Evolutionary conservation across 2,888 invertebrate genomes (phyloP).

Genomic region (Polyploca ridens): DNA sequence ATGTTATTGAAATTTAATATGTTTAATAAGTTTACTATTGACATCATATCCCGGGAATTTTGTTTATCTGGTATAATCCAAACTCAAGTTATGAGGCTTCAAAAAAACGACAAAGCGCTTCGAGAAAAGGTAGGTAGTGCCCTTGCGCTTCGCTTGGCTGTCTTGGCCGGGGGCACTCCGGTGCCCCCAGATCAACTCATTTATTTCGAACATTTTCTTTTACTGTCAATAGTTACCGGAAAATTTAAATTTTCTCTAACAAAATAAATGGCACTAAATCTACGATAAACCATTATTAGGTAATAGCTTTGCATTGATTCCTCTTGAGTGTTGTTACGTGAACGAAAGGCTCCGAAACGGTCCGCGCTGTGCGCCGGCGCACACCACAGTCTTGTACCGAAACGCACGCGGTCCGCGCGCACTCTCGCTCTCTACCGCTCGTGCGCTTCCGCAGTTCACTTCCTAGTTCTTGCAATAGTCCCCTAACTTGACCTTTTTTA

Average conservation of each 20-base stretch:
- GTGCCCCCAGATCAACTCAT: too few relatives aligned
- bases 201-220: too few relatives aligned
- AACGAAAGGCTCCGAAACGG: slow-evolving; percentile 49
- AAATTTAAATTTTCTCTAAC: neutral
- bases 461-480: slow-evolving; percentile 23
- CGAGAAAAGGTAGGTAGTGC: too few relatives aligned
- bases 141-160: too few relatives aligned
- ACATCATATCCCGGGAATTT: too few relatives aligned
- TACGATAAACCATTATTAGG: slow-evolving; percentile 9
- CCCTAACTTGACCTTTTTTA: slow-evolving; percentile 15
- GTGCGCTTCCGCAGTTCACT: slow-evolving; percentile 51
- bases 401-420: slow-evolving; percentile 68
- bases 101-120: too few relatives aligned
- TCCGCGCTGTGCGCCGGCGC: slow-evolving; percentile 33
- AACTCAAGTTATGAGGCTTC: too few relatives aligned
- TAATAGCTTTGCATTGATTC: slow-evolving; percentile 32
- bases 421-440: slow-evolving; percentile 75
- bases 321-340: slow-evolving; percentile 62
- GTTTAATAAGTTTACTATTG: too few relatives aligned
- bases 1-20: too few relatives aligned
- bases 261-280: neutral
- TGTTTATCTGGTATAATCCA: too few relatives aligned
- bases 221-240: neutral
- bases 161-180: too few relatives aligned
- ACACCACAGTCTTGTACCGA: slow-evolving; percentile 66